A percentile compares a stretch with the other conserved stretches of the same genome.
These are phyloP conservation scores for Alloplasta piceator DNA, from an alignment of 2,888 invertebrate genomes.

Conservation along the genomic window DNA sequence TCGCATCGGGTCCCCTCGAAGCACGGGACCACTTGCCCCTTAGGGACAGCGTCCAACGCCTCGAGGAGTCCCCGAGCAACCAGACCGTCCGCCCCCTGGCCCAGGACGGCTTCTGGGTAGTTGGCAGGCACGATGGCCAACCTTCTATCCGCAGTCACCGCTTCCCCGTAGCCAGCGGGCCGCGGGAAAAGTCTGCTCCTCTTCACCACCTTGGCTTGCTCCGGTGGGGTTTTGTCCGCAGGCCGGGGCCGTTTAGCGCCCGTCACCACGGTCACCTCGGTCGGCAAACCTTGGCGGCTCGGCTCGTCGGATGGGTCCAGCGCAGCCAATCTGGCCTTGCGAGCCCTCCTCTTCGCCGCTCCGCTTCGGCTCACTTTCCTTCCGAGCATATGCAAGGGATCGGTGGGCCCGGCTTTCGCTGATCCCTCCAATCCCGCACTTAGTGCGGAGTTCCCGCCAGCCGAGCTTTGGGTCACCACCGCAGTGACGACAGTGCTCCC, in stretches of 20 bases:
- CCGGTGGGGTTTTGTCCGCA: conserved; percentile 22
- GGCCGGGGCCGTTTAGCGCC: conserved; percentile 18
- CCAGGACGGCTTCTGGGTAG: conserved; percentile 6
- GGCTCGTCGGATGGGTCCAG: background rate
- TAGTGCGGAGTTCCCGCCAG: background rate
- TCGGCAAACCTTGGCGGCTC: background rate
- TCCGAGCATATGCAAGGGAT: background rate
- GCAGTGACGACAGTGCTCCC: background rate
- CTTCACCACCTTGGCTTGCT: conserved; percentile 4
- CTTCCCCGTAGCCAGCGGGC: conserved; percentile 11
- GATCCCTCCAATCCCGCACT: background rate
- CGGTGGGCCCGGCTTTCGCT: conserved; percentile 4
- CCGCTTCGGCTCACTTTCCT: background rate
- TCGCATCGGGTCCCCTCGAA: conserved; percentile 38
- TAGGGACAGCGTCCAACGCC: conserved; percentile 20
- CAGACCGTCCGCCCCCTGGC: conserved; percentile 12
- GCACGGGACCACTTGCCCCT: conserved; percentile 18
- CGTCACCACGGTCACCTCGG: background rate
- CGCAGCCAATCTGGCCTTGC: conserved; percentile 9
- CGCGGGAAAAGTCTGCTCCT: background rate
- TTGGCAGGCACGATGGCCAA: conserved; percentile 3
- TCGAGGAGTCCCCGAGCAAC: conserved; percentile 23
- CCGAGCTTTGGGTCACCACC: background rate
- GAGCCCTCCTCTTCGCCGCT: conserved; percentile 7
- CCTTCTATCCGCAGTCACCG: background rate